Percentiles rank a stretch among this genome's conserved stretches.
Conservation (phyloP, 1,140 invertebrate genomes). For the Gonatopus flavifemur region DNA sequence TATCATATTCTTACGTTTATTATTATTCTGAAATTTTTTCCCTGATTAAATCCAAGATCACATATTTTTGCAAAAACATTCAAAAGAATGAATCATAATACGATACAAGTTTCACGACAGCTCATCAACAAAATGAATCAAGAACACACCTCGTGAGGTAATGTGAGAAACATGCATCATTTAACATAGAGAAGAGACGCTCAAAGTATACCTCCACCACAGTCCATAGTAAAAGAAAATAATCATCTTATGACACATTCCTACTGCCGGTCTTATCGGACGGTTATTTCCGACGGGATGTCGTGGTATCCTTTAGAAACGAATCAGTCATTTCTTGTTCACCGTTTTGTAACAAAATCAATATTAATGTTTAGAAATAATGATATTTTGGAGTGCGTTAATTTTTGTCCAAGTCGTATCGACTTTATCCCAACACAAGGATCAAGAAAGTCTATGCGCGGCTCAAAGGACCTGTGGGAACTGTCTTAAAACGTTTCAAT, state of each 20-base stretch:
- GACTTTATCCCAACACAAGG: constrained; percentile 10
- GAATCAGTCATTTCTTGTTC: neutral
- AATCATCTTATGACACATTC: constrained; percentile 29
- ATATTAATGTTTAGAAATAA: neutral
- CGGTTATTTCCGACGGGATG: constrained; percentile 37
- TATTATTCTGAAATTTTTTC: too few relatives aligned
- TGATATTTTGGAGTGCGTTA: constrained; percentile 2
- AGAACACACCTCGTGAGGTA: too few relatives aligned
- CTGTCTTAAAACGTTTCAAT: constrained; percentile 35
- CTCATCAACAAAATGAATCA: too few relatives aligned
- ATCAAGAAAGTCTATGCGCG: constrained; percentile 34
- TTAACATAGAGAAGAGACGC: too few relatives aligned
- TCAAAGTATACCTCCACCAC: too few relatives aligned
- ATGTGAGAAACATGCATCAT: too few relatives aligned
- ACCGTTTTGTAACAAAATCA: neutral
- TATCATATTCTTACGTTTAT: too few relatives aligned
- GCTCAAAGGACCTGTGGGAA: constrained; percentile 29
- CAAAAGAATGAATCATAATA: too few relatives aligned
- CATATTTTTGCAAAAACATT: too few relatives aligned
- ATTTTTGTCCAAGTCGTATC: neutral
- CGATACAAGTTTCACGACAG: too few relatives aligned
- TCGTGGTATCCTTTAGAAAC: constrained; percentile 35
- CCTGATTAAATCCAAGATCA: too few relatives aligned
- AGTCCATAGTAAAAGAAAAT: too few relatives aligned
- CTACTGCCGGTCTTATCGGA: constrained; percentile 28